phyloP scores from a whole-genome alignment of 2,888 invertebrate genomes.

The Colletes collaris region DNA sequence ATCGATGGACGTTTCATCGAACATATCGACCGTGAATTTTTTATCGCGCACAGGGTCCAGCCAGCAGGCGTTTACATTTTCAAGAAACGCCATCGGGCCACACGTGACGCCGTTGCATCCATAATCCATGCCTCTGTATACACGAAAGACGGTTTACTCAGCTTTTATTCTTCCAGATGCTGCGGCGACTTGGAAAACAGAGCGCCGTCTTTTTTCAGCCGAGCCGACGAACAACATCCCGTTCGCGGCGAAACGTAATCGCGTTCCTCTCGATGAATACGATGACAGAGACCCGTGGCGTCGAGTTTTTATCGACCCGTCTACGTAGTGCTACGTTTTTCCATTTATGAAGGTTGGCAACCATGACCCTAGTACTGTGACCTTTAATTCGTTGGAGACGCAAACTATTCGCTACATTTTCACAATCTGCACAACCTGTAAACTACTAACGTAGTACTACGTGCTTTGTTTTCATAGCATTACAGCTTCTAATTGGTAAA shows the following conservation, averaged over 20 bases:
- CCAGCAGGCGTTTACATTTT: constrained; percentile 13
- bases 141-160: constrained; percentile 57
- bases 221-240: constrained; percentile 43
- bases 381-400: no score
- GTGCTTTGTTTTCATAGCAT: no score
- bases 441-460: no score
- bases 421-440: no score
- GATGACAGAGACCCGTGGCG: background rate
- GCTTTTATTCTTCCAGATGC: constrained; percentile 65
- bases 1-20: background rate
- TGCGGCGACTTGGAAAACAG: constrained; percentile 33
- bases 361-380: no score
- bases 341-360: no score
- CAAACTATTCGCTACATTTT: no score
- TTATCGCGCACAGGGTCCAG: constrained; percentile 2
- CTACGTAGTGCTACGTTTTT: no score
- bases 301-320: background rate
- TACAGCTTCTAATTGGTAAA: no score
- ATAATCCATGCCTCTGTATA: constrained; percentile 52
- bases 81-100: constrained; percentile 10
- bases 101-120: constrained; percentile 48
- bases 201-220: constrained; percentile 28
- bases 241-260: constrained; percentile 19
- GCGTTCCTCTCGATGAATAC: background rate
- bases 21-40: constrained; percentile 30